These are phyloP conservation scores for Rhinella marina DNA, from an alignment of 2,797 vertebrate genomes.

Conservation along the genomic window DNA sequence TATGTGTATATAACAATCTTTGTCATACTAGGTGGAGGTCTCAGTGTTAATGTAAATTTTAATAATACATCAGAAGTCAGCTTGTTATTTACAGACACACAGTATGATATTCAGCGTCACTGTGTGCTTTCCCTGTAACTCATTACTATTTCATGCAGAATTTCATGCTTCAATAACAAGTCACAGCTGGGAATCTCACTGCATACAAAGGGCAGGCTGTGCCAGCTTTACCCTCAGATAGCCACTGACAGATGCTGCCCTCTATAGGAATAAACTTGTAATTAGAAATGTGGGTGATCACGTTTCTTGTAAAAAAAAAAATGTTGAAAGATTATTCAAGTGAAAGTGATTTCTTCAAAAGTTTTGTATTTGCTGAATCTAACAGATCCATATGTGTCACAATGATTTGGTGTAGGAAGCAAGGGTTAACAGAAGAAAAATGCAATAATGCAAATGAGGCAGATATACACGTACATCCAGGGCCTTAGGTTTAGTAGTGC, in stretches of 20 bases:
- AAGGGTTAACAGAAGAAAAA: too few species aligned
- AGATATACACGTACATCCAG: too few species aligned
- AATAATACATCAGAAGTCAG: slow-evolving; percentile 88
- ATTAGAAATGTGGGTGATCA: neutral
- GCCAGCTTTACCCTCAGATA: slow-evolving; percentile 34
- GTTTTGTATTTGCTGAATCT: neutral
- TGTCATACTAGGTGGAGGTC: slow-evolving; percentile 78
- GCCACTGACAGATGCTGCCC: slow-evolving; percentile 19
- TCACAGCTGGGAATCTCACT: slow-evolving; percentile 47
- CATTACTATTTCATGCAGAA: slow-evolving; percentile 61
- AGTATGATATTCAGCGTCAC: slow-evolving; percentile 56
- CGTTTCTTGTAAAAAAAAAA: neutral
- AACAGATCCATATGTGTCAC: too few species aligned
- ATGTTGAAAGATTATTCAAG: neutral
- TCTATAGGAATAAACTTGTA: slow-evolving; percentile 1
- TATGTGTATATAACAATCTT: slow-evolving; percentile 51
- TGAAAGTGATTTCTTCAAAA: neutral
- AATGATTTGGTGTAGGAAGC: too few species aligned
- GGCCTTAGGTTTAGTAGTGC: too few species aligned
- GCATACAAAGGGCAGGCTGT: slow-evolving; percentile 40
- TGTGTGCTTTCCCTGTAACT: slow-evolving; percentile 56
- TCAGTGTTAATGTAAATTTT: slow-evolving; percentile 95
- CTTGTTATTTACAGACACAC: slow-evolving; percentile 61
- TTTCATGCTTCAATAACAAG: slow-evolving; percentile 60
- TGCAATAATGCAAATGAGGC: too few species aligned